Evolutionary conservation across 1,140 invertebrate species (phyloP), one percentile per base, ranked within the genome.

Genomic region (Lasioglossum albipes): DNA sequence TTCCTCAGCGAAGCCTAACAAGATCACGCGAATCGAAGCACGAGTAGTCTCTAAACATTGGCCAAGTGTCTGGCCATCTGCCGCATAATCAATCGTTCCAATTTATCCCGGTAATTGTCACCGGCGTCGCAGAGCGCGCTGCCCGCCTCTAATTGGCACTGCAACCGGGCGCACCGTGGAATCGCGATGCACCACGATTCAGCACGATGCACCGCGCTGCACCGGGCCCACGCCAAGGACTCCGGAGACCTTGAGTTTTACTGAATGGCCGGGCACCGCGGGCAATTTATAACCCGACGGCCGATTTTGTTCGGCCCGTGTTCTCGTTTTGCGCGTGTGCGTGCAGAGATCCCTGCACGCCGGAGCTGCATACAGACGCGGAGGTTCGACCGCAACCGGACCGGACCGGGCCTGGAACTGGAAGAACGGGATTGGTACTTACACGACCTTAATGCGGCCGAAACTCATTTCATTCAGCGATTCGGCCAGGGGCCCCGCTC

Each of bases 381-480:
- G 31, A 16, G 18, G 22, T 20, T 16, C 16, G 13, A 54, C 52
- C 45, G 31, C 13, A 20, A n/a, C 61, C 42, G 18, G 75, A n/a
- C n/a, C n/a, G n/a, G n/a, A 68, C 62, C 76, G 42, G 75, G 66
- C 61, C 79, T 75, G 65, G 79, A 86, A 86, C 84, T 86, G 81
- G 85, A 86, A 86, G 84, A 80, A 86, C 85, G 85, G 81, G 84
- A 86, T 86, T 86, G 84, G 81, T 86, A 83, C 81, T 83, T 80
- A 74, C 42, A 57, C 64, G 76, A 83, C 72, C 84, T 86, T 83
- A 86, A 82, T 69, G 69, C 81, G 84, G 71, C 81, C 81, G 73
- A 83, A 86, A 83, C 84, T 83, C 81, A 86, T 86, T 83, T 86
- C 85, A 86, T 86, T 86, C 85, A 86, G 66, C 75, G 83, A 86